Evolutionary conservation across 1,140 invertebrate genomes (phyloP), one percentile per base, ranked within the genome.

Genomic region (Meloidogyne floridensis): DNA sequence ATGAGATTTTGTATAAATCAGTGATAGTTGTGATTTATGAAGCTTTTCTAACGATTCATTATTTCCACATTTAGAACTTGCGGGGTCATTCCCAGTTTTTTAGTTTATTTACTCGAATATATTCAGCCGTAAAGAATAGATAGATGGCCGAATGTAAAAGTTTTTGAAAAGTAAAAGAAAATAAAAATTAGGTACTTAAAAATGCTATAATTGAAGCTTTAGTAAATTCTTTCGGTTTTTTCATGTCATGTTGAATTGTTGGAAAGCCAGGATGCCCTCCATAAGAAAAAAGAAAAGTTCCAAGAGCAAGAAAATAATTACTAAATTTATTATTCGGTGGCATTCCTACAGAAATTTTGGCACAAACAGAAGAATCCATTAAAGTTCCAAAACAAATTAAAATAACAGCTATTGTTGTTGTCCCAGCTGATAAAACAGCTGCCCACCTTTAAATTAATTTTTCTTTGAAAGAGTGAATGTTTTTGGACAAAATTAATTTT

Each of bases 301-400:
- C 91, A 74, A 92, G 90, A 11, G 91, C 90, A 15, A 88, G 82
- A 65, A 89, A 90, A 75, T 90, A 90, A 70, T 90, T 86, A n/a
- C 81, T 85, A 73, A 90, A 76, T 5, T 81, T 72, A 51, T 88
- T 85, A 10, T 76, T 74, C 1, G 86, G 80, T 80, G 80, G 80
- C 9, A 18, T 43, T 71, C 43, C 18, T 80, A 76, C 78, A 56
- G 59, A 77, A 8, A 81, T 76, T 20, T 75, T 77, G 13, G 85
- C 82, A 73, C 86, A 90, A 43, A 74, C 75, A 0, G 81, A 56
- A 72, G 77, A 80, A 75, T 82, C 81, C 77, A 86, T 54, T 53
- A 83, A 77, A 56, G 84, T n/a, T 18, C 87, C 83, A 78, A 90
- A 18, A 65, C 85, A 7, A 72, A 91, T 85, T 32, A 88, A 73